Evolutionary conservation across 2,888 invertebrate genomes (phyloP), one percentile per base, ranked within the genome.

Genomic region (Ryuthela nishihirai): DNA sequence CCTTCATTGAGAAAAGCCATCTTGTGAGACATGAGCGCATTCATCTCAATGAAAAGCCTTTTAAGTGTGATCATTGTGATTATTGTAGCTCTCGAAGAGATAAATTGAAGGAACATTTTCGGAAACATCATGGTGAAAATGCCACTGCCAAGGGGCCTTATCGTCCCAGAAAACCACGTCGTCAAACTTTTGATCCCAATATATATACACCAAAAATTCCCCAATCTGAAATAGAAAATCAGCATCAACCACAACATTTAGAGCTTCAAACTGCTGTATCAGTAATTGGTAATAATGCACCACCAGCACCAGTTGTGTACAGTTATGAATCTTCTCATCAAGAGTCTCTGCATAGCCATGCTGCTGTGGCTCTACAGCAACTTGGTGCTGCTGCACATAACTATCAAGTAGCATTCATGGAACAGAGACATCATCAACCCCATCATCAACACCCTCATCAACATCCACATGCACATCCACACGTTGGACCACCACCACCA

Each of bases 1-100:
- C 80, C 12, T 85, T 85, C 70, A 80, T 83, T 69, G 84, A 84
- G 69, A 83, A 82, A 67, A 81, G 82, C 29, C 84, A 84, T 72
- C 72, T 85, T 54, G 76, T 82, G 10, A 75, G 85, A 1, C 85
- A 85, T 70, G 82, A 83, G 70, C 73, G 82, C 36, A 82, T 83
- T 46, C 85, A 85, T 72, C 72, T 81, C 38, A 78, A 79, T 64
- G 82, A 82, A 58, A 81, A 82, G 67, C 81, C 83, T 1, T 82
- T 81, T 72, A 81, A 81, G 49, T 67, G 66, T 46, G 63, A 64
- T 18, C 76, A 79, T 61, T 84, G 84, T 72, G 82, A 82, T 63
- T 84, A 84, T 70, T 80, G 81, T 2, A 82, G 82, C 56, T 80
- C 81, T 1, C 73, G 84, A 44, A 72, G 82, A 18, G 84, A 84